A percentile compares a stretch with the other conserved stretches of the same genome.
These are phyloP conservation scores for Lithosia quadra DNA, from an alignment of 2,888 invertebrate species.

Conservation along the genomic window DNA sequence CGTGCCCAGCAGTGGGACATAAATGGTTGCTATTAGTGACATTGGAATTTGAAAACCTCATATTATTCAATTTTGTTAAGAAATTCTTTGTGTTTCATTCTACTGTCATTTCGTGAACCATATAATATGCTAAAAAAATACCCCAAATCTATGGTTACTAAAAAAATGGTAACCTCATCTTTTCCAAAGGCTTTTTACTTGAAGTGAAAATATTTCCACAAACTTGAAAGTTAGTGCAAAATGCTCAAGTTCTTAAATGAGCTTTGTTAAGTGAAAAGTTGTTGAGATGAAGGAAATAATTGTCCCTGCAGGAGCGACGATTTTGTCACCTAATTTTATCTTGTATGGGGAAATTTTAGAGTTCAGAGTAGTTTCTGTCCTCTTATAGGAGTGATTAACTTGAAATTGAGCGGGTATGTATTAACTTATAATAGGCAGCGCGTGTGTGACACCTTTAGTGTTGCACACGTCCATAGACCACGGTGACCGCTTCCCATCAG, in stretches of 20 bases:
- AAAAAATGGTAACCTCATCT: neutral
- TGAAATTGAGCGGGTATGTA: too few species aligned
- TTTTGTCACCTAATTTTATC: constrained; percentile 20
- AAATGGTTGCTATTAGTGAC: too few species aligned
- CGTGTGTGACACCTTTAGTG: too few species aligned
- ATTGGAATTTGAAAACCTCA: too few species aligned
- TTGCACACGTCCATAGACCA: too few species aligned
- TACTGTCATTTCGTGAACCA: neutral
- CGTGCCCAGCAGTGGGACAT: too few species aligned
- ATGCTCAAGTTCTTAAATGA: constrained; percentile 16
- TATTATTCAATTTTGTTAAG: too few species aligned
- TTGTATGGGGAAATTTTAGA: constrained; percentile 2
- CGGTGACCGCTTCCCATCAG: too few species aligned
- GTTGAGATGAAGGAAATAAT: constrained; percentile 18
- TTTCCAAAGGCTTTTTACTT: neutral
- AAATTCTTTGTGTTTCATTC: too few species aligned
- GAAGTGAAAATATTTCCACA: constrained; percentile 6
- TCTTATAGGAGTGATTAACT: too few species aligned
- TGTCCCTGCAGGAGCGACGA: constrained; percentile 13
- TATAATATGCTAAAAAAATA: neutral
- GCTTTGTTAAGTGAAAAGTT: constrained; percentile 25
- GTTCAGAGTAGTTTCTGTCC: neutral
- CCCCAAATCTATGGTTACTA: neutral
- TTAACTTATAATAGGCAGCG: too few species aligned
- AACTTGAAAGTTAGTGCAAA: constrained; percentile 18